Evolutionary conservation across 2,797 vertebrate species (phyloP).

Genomic region (Amniataba percoides): DNA sequence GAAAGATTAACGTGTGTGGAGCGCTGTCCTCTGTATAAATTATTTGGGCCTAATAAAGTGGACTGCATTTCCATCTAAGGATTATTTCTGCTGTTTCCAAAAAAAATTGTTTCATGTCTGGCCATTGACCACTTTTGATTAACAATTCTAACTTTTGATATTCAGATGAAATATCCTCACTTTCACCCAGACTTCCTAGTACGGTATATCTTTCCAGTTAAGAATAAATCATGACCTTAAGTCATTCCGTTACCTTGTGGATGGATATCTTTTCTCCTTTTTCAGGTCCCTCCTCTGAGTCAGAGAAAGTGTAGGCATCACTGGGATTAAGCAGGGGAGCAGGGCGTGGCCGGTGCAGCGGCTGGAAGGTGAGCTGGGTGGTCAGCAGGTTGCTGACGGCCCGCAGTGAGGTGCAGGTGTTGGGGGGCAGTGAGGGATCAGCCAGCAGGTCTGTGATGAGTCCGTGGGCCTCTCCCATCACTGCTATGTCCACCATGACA

Average conservation of each 20-base stretch:
- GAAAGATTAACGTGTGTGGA: slow-evolving; percentile 75
- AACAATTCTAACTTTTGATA: slow-evolving; percentile 46
- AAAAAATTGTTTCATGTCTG: slow-evolving; percentile 48
- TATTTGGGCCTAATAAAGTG: slow-evolving; percentile 66
- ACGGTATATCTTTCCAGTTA: slow-evolving; percentile 5
- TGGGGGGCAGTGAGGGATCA: slow-evolving; percentile 93
- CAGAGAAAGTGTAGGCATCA: slow-evolving; percentile 92
- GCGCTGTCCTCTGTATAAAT: slow-evolving; percentile 68
- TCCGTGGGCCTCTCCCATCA: slow-evolving; percentile 98
- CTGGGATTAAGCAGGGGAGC: slow-evolving; percentile 79
- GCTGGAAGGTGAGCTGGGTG: slow-evolving; percentile 96
- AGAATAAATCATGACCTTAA: slow-evolving; percentile 24
- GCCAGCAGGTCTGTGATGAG: slow-evolving; percentile 97
- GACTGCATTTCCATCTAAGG: slow-evolving; percentile 62
- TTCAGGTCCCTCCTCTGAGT: slow-evolving; percentile 93
- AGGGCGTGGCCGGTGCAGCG: slow-evolving; percentile 90
- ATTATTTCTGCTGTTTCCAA: slow-evolving; percentile 55
- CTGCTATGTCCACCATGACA: slow-evolving; percentile 94
- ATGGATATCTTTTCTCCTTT: slow-evolving; percentile 93
- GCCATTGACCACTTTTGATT: slow-evolving; percentile 33
- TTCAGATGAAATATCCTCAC: slow-evolving; percentile 36
- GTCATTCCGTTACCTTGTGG: slow-evolving; percentile 88
- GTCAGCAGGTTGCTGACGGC: slow-evolving; percentile 97
- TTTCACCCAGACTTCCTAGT: slow-evolving; percentile 21
- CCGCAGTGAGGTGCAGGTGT: slow-evolving; percentile 93